These are phyloP conservation scores for Pollenia angustigena DNA, from an alignment of 2,888 invertebrate species.

Conservation along the genomic window DNA sequence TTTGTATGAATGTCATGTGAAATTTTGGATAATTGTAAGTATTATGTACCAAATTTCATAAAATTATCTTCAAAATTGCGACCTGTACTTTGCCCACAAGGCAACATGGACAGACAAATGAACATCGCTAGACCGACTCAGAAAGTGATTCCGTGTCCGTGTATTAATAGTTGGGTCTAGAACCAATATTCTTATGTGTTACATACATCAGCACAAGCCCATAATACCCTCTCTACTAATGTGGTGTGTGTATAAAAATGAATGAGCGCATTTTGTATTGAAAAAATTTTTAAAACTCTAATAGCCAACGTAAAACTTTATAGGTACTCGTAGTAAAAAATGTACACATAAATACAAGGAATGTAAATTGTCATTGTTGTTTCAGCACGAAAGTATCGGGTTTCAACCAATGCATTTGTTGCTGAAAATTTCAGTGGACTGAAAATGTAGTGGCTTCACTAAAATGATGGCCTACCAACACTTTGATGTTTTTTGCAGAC, in stretches of 20 bases:
- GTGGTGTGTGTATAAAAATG: neutral
- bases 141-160: no score
- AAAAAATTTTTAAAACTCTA: constrained; percentile 39
- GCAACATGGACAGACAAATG: no score
- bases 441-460: constrained; percentile 5
- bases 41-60: no score
- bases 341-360: neutral
- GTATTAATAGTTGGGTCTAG: no score
- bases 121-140: no score
- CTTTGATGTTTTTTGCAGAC: constrained; percentile 3
- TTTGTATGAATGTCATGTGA: no score
- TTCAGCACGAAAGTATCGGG: constrained; percentile 44
- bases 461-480: neutral
- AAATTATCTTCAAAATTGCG: no score
- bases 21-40: no score
- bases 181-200: no score
- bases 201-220: no score
- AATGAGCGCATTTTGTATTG: neutral
- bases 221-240: no score
- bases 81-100: no score
- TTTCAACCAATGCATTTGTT: constrained; percentile 47
- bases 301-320: constrained; percentile 31
- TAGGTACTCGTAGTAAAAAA: neutral
- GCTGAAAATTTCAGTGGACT: neutral
- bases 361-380: constrained; percentile 10